These are phyloP conservation scores for Euproctis similis DNA, from an alignment of 2,888 invertebrate genomes.

Conservation along the genomic window DNA sequence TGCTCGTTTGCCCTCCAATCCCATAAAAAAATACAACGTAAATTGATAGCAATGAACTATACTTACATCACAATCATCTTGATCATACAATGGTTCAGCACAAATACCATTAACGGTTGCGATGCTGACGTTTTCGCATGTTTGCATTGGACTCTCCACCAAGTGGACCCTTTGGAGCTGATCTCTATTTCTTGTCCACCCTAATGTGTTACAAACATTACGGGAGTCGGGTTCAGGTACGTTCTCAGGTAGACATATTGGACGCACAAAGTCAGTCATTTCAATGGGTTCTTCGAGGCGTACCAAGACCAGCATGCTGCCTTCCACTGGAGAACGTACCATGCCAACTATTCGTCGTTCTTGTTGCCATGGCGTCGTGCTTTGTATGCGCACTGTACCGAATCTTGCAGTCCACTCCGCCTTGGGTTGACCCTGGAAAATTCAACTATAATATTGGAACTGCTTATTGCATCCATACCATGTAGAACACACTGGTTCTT, in stretches of 20 bases:
- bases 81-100: slow-evolving; percentile 85
- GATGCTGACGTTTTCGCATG: slow-evolving; percentile 90
- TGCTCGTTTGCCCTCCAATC: no score
- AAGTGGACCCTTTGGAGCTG: slow-evolving; percentile 88
- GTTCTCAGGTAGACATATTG: slow-evolving; percentile 85
- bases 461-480: slow-evolving; percentile 26
- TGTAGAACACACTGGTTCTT: slow-evolving; percentile 47
- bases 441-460: neutral
- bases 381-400: slow-evolving; percentile 84
- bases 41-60: no score
- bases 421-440: slow-evolving; percentile 83
- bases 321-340: slow-evolving; percentile 92
- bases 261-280: slow-evolving; percentile 88
- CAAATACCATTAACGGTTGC: slow-evolving; percentile 89
- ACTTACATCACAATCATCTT: slow-evolving; percentile 89
- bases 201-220: slow-evolving; percentile 85
- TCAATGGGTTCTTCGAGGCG: slow-evolving; percentile 84
- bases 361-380: slow-evolving; percentile 91
- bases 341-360: slow-evolving; percentile 88
- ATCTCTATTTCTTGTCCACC: slow-evolving; percentile 90
- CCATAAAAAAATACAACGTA: no score
- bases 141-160: slow-evolving; percentile 84
- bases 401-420: slow-evolving; percentile 90
- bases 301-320: slow-evolving; percentile 87
- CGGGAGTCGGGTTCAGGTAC: slow-evolving; percentile 34